These are phyloP conservation scores for Drosophila sproati DNA, from an alignment of 1,140 invertebrate species.

Conservation along the genomic window DNA sequence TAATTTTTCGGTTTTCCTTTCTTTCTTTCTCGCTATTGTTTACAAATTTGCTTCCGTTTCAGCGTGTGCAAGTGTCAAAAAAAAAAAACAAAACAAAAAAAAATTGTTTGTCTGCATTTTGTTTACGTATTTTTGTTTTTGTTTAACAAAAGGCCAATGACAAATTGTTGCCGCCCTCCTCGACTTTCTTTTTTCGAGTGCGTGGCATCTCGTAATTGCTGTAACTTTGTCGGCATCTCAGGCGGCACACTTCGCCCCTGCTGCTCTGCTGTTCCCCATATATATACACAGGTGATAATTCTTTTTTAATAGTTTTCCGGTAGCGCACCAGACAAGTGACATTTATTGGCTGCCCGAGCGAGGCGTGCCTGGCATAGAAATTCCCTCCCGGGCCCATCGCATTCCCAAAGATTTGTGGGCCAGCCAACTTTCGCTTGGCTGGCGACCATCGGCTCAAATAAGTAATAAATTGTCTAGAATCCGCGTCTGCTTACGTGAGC, in stretches of 20 bases:
- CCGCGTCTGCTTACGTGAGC: constrained; percentile 43
- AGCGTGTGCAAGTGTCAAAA: constrained; percentile 41
- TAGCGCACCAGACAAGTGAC: constrained; percentile 72
- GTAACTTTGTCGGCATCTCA: constrained; percentile 31
- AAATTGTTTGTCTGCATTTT: constrained; percentile 50
- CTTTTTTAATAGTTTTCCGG: constrained; percentile 82
- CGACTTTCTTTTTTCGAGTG: constrained; percentile 18
- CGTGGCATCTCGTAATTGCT: constrained; percentile 51
- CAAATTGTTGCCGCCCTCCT: constrained; percentile 31
- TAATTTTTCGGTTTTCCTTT: constrained; percentile 11
- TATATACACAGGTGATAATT: constrained; percentile 68
- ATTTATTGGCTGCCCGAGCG: constrained; percentile 60
- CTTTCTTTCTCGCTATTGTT: constrained; percentile 38
- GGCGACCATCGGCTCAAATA: constrained; percentile 18
- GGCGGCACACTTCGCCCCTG: constrained; percentile 8
- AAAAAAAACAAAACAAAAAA: constrained; percentile 29
- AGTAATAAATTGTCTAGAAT: constrained; percentile 24
- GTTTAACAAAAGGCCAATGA: constrained; percentile 4
- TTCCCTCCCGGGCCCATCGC: constrained; percentile 13
- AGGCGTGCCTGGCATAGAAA: constrained; percentile 61
- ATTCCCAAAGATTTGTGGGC: constrained; percentile 46
- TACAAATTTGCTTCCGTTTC: constrained; percentile 56
- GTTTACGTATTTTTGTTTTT: constrained; percentile 15
- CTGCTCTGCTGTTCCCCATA: background rate
- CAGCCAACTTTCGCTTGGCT: constrained; percentile 49